Evolutionary conservation across 2,113 vertebrate species (phyloP), one percentile per base, ranked within the genome.

Genomic region (Dicentrarchus labrax): DNA sequence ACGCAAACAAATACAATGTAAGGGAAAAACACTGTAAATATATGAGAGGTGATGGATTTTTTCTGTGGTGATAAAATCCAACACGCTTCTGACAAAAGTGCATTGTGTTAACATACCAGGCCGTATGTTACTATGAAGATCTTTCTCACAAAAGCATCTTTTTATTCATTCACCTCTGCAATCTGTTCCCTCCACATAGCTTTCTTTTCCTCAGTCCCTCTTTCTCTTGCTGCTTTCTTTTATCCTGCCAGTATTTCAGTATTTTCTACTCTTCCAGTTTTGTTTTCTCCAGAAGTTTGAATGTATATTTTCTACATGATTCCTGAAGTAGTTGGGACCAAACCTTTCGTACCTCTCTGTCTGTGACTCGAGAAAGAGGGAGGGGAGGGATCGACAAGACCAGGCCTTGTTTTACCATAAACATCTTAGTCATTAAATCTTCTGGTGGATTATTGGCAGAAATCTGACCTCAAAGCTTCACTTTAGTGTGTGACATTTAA

Each of bases 261-360:
- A 91, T 95, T 94, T 96, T 96, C 90, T 95, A 95, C 93, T 94
- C 94, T 95, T 83, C 43, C 93, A 92, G 47, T 83, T 75, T 93
- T 92, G 87, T 96, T 96, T 95, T 92, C 94, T 95, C 90, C 82
- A 94, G 93, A 95, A 88, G 85, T 90, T 79, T 97, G 97, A 98
- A 98, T 98, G 97, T 98, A 97, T 96, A 95, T 97, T 97, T 97
- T 91, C 96, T 95, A 97, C 96, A 95, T 86, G 89, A 95, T 96
- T 96, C 95, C 91, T 93, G 86, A 91, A 89, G 81, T 90, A 91
- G 93, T 95, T 95, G 96, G 96, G 97, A 98, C 96, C 97, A 98
- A 98, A 95, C 86, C 68, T 72, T 86, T 93, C 80, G 80, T 92
- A 94, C 82, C 82, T 90, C 83, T 86, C 69, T 64, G 57, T 83